These are phyloP conservation scores for Drosophila varians DNA, from an alignment of 1,140 invertebrate species.

Conservation along the genomic window DNA sequence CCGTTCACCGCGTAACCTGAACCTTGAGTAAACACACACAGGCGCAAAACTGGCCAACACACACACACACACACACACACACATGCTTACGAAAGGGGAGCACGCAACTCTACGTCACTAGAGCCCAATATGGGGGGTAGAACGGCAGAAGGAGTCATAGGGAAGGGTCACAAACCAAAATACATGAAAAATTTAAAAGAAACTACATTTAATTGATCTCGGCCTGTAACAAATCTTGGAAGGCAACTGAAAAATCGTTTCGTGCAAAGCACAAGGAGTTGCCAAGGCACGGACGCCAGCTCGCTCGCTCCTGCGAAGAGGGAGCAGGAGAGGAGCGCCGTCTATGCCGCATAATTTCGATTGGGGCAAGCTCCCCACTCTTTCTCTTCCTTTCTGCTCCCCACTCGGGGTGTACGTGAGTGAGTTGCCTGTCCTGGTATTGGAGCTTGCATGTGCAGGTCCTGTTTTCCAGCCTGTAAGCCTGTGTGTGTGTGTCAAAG, in stretches of 20 bases:
- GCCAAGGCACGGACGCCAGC: slow-evolving; percentile 24
- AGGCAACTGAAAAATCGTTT: slow-evolving; percentile 74
- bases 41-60: slow-evolving; percentile 32
- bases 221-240: slow-evolving; percentile 27
- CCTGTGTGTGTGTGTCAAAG: slow-evolving; percentile 50
- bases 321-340: slow-evolving; percentile 15
- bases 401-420: slow-evolving; percentile 13
- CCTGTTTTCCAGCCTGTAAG: slow-evolving; percentile 26
- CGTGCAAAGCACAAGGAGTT: slow-evolving; percentile 74
- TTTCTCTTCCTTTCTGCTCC: not conserved
- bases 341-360: slow-evolving; percentile 65
- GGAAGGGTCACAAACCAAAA: slow-evolving; percentile 18
- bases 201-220: slow-evolving; percentile 50
- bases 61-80: slow-evolving; percentile 16
- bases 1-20: slow-evolving; percentile 48
- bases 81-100: slow-evolving; percentile 8
- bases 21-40: slow-evolving; percentile 75
- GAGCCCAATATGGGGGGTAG: not conserved
- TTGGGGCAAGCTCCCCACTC: slow-evolving; percentile 25
- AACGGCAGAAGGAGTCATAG: not conserved
- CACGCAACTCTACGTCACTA: slow-evolving; percentile 71
- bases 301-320: slow-evolving; percentile 9
- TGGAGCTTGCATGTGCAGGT: slow-evolving; percentile 52
- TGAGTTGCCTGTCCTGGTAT: slow-evolving; percentile 4
- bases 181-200: slow-evolving; percentile 23